Conservation (phyloP, 2,888 invertebrate species). For the Neoitamus cyanurus region DNA sequence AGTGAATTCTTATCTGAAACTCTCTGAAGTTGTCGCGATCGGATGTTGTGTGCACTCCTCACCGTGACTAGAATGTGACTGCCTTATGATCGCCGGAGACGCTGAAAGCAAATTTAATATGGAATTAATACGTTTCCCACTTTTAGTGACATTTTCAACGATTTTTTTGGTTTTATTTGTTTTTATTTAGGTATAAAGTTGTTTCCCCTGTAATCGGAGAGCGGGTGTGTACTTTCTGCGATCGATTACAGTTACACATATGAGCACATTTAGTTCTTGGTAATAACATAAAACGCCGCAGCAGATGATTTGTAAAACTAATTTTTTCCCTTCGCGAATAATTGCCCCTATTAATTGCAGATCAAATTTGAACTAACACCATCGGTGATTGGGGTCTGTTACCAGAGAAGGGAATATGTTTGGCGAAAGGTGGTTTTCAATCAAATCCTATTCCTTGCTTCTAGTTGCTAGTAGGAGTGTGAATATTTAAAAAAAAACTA, state of each 20-base stretch:
- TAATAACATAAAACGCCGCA: background rate
- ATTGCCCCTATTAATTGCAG: background rate
- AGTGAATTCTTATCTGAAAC: no score
- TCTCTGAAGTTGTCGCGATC: background rate
- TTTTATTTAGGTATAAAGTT: background rate
- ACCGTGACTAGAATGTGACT: conserved; percentile 33
- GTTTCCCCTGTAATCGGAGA: background rate
- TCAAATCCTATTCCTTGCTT: no score
- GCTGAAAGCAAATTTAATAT: conserved; percentile 37
- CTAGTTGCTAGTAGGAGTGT: no score
- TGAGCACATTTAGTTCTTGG: background rate
- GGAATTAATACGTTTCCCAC: conserved; percentile 38
- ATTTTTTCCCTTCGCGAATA: background rate
- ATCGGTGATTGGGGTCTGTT: background rate
- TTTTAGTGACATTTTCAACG: background rate
- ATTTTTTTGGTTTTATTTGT: background rate
- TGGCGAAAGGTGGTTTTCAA: background rate
- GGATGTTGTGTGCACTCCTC: background rate
- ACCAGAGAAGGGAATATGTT: background rate
- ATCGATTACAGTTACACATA: conserved; percentile 11
- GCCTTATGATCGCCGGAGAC: conserved; percentile 11
- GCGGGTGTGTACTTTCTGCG: background rate
- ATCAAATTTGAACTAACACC: background rate
- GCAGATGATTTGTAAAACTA: background rate
- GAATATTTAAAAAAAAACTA: no score